Evolutionary conservation across 2,888 invertebrate genomes (phyloP), one percentile per base, ranked within the genome.

Genomic region (Ditula angustiorana): DNA sequence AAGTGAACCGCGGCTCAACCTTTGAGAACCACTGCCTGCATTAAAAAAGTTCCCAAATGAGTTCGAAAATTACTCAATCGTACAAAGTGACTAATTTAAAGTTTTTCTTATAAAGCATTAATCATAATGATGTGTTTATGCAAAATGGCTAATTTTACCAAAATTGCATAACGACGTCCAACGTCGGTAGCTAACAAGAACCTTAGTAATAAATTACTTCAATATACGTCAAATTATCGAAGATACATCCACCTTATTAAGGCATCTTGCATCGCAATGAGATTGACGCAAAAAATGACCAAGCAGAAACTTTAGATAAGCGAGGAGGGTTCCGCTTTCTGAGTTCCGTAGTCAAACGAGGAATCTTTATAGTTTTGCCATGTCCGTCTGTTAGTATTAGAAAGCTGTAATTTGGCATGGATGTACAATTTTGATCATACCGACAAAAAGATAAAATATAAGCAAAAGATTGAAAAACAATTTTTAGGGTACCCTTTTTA

Each of bases 231-330:
- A 71, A 73, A 74, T 74, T 74, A 70, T 67, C 62, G 44, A 62
- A 65, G 60, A 70, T 75, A 66, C 72, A 74, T 77, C 75, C 75
- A 69, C 64, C 72, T 71, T 71, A 71, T 74, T 76, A 72, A 69
- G 67, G 61, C 61, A 73, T 67, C 69, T 63, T 67, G 61, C 61
- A 73, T 67, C 69, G 65, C 67, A 62, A 28, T 61, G 57, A 75
- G 73, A 77, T 74, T 72, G 75, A 78, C 64, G 71, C 62, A 79
- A 78, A 73, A 73, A 70, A 61, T 7, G 26, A 35, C 21, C 4
- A 61, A 55, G 35, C 1, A 5, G 47, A 35, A 49, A 59, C 33
- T n/a, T 3, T n/a, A 23, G 3, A 11, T 21, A 23, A n/a, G 16
- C 2, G 4, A n/a, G 11, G 2, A 23, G 11, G 5, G 8, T 33